phyloP scores from a whole-genome alignment of 2,888 invertebrate genomes.

The Tillus elongatus region DNA sequence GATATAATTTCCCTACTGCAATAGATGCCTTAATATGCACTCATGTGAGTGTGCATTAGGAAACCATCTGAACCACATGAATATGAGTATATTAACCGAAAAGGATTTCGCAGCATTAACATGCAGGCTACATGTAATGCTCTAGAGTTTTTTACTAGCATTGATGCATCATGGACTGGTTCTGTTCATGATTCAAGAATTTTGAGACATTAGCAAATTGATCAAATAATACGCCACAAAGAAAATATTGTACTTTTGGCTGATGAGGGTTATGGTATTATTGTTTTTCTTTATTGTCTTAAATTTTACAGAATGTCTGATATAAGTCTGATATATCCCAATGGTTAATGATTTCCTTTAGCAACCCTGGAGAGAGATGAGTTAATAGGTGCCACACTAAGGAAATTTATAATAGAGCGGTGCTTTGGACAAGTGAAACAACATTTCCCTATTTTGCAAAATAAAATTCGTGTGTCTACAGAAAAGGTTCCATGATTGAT shows the following conservation, averaged over 20 bases:
- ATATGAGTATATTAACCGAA: slow-evolving; percentile 17
- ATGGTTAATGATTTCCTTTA: slow-evolving; percentile 9
- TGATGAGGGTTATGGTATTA: slow-evolving; percentile 9
- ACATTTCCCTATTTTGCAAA: slow-evolving; percentile 3
- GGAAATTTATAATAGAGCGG: slow-evolving; percentile 6
- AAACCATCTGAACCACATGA: slow-evolving; percentile 10
- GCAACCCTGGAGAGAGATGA: slow-evolving; percentile 6
- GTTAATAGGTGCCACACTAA: slow-evolving; percentile 4
- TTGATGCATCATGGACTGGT: slow-evolving; percentile 15
- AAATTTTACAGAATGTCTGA: no score
- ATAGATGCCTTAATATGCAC: slow-evolving; percentile 14
- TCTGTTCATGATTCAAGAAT: slow-evolving; percentile 16
- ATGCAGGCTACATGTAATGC: slow-evolving; percentile 16
- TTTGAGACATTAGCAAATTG: slow-evolving; percentile 12
- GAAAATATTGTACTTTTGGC: slow-evolving; percentile 7
- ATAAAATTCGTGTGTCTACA: not conserved
- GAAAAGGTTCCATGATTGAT: slow-evolving; percentile 3
- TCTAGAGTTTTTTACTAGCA: slow-evolving; percentile 14
- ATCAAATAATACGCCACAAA: slow-evolving; percentile 2
- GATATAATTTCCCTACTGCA: slow-evolving; percentile 11
- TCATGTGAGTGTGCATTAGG: slow-evolving; percentile 11
- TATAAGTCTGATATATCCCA: no score
- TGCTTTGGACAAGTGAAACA: slow-evolving; percentile 3
- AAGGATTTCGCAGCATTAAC: slow-evolving; percentile 14
- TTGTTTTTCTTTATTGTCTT: no score